Evolutionary conservation across 2,797 vertebrate genomes (phyloP).

Genomic region (Melanotaenia trifasciata): DNA sequence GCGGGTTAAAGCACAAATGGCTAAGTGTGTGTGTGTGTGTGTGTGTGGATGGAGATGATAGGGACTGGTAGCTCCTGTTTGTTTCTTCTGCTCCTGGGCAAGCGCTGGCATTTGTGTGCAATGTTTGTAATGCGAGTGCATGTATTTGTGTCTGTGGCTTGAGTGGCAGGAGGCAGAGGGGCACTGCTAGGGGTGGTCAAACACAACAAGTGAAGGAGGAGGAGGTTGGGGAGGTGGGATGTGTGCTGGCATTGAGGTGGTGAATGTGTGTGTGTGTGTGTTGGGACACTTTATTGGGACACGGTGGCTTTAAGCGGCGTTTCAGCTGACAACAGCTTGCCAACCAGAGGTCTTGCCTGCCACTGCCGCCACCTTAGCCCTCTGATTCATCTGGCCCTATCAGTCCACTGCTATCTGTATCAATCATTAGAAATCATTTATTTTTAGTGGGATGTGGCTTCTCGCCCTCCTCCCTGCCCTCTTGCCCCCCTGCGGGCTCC

Average conservation of each 20-base stretch:
- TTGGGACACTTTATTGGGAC: slow-evolving; percentile 42
- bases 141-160: slow-evolving; percentile 57
- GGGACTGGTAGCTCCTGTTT: slow-evolving; percentile 36
- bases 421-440: slow-evolving; percentile 87
- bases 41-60: slow-evolving; percentile 12
- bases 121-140: slow-evolving; percentile 50
- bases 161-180: slow-evolving; percentile 71
- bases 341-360: slow-evolving; percentile 81
- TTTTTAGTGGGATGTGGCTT: slow-evolving; percentile 86
- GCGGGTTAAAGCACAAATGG: slow-evolving; percentile 48
- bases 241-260: slow-evolving; percentile 33
- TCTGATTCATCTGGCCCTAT: slow-evolving; percentile 78
- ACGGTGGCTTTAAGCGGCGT: slow-evolving; percentile 75
- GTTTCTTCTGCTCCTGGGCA: slow-evolving; percentile 58
- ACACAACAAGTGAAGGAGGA: slow-evolving; percentile 58
- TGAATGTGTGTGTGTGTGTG: slow-evolving; percentile 22
- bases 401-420: slow-evolving; percentile 83
- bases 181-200: slow-evolving; percentile 63
- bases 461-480: slow-evolving; percentile 73
- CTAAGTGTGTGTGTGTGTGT: slow-evolving; percentile 37
- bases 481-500: slow-evolving; percentile 63
- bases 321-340: slow-evolving; percentile 83
- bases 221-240: slow-evolving; percentile 5
- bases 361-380: slow-evolving; percentile 61
- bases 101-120: slow-evolving; percentile 72